These are phyloP conservation scores for Apomyelois bistriatella DNA, from an alignment of 2,888 invertebrate species.

Conservation along the genomic window DNA sequence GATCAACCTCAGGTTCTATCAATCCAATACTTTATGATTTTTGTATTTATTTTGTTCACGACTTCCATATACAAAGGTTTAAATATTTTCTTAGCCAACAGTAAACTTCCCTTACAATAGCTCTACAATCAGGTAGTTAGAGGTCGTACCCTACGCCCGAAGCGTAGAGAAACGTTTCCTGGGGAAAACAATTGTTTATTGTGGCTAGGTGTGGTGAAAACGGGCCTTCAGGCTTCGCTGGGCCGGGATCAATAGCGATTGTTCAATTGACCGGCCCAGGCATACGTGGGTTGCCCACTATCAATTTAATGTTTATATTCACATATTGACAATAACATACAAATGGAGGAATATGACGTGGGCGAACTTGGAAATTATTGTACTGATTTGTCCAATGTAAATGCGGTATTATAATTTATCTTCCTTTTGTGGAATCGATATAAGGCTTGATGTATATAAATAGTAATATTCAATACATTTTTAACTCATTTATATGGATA, in stretches of 20 bases:
- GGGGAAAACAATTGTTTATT: constrained; percentile 69
- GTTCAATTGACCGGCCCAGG: constrained; percentile 36
- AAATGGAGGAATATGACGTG: background rate
- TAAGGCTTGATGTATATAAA: background rate
- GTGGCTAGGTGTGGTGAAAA: constrained; percentile 58
- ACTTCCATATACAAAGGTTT: too few species aligned
- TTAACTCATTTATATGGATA: too few species aligned
- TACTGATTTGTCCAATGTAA: background rate
- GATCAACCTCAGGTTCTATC: too few species aligned
- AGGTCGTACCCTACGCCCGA: constrained; percentile 46
- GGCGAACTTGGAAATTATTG: background rate
- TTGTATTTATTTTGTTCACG: too few species aligned
- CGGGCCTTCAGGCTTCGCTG: constrained; percentile 72
- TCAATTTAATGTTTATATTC: constrained; percentile 14
- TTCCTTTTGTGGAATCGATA: background rate
- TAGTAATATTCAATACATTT: too few species aligned
- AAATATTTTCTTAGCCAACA: constrained; percentile 8
- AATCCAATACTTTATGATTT: too few species aligned
- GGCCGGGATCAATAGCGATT: constrained; percentile 68
- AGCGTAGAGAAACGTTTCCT: constrained; percentile 72
- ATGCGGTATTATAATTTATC: background rate
- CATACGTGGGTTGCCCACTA: constrained; percentile 32
- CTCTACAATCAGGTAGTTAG: constrained; percentile 36
- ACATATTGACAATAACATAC: constrained; percentile 5
- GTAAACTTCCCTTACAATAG: constrained; percentile 18